These are phyloP conservation scores for Druon quercuslanigerum DNA, from an alignment of 1,140 invertebrate species.

Conservation along the genomic window DNA sequence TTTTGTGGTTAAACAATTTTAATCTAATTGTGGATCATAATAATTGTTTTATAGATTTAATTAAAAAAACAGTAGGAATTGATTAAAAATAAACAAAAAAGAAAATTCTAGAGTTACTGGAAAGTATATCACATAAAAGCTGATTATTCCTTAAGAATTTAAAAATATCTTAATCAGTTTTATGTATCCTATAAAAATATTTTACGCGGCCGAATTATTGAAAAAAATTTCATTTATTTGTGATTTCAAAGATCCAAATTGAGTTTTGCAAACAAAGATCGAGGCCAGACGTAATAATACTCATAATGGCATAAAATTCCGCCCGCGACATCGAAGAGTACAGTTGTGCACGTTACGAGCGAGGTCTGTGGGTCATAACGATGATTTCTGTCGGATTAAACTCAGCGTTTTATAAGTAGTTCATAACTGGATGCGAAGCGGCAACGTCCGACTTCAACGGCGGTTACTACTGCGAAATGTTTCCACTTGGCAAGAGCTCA, in stretches of 20 bases:
- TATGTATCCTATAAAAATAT: too few species aligned
- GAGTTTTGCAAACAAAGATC: not conserved
- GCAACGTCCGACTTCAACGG: constrained; percentile 17
- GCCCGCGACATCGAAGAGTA: not conserved
- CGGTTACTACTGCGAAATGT: constrained; percentile 22
- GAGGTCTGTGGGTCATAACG: constrained; percentile 13
- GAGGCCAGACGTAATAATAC: constrained; percentile 13
- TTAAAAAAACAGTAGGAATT: too few species aligned
- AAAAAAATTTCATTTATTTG: not conserved
- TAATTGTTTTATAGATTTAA: too few species aligned
- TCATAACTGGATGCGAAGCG: constrained; percentile 11
- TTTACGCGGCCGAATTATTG: too few species aligned
- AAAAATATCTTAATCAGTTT: too few species aligned
- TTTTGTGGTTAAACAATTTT: too few species aligned
- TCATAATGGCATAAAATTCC: constrained; percentile 11
- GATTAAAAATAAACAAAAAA: too few species aligned
- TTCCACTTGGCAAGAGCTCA: constrained; percentile 25
- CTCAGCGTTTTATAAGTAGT: constrained; percentile 29
- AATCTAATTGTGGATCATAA: too few species aligned
- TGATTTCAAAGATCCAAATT: not conserved
- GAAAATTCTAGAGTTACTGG: too few species aligned
- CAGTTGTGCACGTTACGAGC: constrained; percentile 10
- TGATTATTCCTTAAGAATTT: too few species aligned
- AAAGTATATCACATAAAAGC: too few species aligned
- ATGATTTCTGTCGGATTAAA: constrained; percentile 28